Conservation (phyloP, 2,113 vertebrate species). For the Tragelaphus strepsiceros region DNA sequence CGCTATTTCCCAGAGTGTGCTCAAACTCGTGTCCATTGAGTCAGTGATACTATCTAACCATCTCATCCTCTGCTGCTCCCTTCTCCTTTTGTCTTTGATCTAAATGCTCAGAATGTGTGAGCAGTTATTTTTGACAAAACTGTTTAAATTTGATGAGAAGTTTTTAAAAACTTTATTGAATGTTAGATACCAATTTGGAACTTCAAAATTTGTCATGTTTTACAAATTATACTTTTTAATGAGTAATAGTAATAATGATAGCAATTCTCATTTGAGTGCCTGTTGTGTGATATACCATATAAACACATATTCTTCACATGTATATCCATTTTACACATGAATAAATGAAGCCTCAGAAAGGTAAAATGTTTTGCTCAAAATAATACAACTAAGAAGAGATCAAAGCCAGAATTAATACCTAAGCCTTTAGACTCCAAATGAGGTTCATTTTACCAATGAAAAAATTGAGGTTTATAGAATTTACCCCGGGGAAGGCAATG, state of each 20-base stretch:
- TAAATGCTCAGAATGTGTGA: neutral
- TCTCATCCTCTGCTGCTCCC: neutral
- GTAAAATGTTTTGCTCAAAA: neutral
- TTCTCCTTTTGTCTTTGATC: neutral
- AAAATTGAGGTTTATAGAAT: neutral
- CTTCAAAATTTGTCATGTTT: neutral
- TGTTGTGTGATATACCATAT: neutral
- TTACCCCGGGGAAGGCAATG: too few relatives aligned
- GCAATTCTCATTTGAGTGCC: neutral
- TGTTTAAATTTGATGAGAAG: neutral
- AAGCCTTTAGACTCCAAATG: neutral
- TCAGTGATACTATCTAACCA: neutral
- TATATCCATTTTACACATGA: constrained; percentile 1
- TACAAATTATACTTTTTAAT: constrained; percentile 14
- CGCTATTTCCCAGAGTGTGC: neutral
- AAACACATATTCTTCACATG: neutral
- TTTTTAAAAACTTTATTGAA: neutral
- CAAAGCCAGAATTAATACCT: neutral
- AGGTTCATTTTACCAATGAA: neutral
- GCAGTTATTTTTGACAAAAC: neutral
- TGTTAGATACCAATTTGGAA: neutral
- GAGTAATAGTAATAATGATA: neutral
- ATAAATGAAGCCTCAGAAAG: neutral
- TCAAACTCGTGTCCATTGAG: neutral
- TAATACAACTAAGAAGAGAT: neutral